Base-by-base conservation (phyloP, 2,888 invertebrate species). In the Colletes collaris region DNA sequence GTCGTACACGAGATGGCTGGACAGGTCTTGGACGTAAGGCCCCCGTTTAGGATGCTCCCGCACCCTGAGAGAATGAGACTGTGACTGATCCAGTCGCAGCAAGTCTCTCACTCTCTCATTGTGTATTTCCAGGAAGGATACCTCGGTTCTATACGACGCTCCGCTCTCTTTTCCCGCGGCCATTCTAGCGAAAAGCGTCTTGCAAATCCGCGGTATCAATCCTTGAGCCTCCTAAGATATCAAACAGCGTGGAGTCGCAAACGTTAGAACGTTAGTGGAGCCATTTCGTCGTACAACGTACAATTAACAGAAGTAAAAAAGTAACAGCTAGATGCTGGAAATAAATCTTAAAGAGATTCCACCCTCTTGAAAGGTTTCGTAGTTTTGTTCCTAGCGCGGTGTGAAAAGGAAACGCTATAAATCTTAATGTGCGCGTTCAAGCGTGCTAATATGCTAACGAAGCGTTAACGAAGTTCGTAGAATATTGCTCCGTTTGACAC, bases 81-180 rank as follows among this genome's bases (percentile, higher is more conserved):
- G 92, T 93, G 94, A 56, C 92, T 93, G 93, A 81, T 94, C 93
- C 46, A 94, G 92, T 10, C 95, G 94, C 70, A 96, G 93, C 79
- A 96, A 93, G 91, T 96, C 96, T 92, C 96, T 95, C 0, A 97
- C 97, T 76, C 96, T 94, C 93, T 97, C 97, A 91, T 97, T 97
- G 93, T 97, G 97, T 81, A 97, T 97, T 94, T 97, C 97, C 84
- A 97, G 93, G 93, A 97, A 97, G 91, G 97, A 97, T 89, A 98
- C 97, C 92, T 97, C 97, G 0, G 97, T 97, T 87, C 97, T 95
- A 92, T 97, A 97, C 0, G 97, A 97, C 0, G 96, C 96, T 2
- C 97, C 97, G 53, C 96, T 95, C 91, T 97, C 97, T 88, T 97
- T 96, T 67, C 97, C 97, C 19, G 96, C 95, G 16, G 96, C 96